Evolutionary conservation across 1,140 invertebrate species (phyloP).

Genomic region (Drosophila littoralis): DNA sequence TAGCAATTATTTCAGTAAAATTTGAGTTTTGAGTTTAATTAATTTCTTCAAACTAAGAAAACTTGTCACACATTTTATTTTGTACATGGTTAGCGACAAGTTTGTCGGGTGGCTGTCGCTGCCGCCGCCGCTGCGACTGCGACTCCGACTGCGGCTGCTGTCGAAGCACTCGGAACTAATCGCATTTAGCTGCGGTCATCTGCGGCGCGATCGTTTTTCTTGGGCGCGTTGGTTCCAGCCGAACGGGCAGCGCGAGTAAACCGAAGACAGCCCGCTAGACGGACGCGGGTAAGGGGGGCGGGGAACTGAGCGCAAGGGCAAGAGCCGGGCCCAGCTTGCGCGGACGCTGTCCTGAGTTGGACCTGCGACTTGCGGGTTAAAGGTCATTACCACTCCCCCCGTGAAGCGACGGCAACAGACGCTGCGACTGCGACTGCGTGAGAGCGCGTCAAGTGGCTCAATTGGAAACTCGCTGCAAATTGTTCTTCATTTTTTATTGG

Average conservation of each 20-base stretch:
- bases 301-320: background rate
- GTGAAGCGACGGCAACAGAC: background rate
- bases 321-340: background rate
- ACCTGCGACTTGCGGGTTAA: slow-evolving; percentile 57
- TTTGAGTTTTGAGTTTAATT: too few species aligned
- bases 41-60: too few species aligned
- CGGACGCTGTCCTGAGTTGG: slow-evolving; percentile 22
- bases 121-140: slow-evolving; percentile 18
- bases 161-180: slow-evolving; percentile 78
- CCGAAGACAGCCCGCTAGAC: slow-evolving; percentile 8
- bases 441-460: slow-evolving; percentile 78
- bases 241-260: slow-evolving; percentile 38
- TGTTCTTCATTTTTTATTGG: slow-evolving; percentile 42
- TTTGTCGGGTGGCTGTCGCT: slow-evolving; percentile 36
- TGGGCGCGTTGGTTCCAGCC: slow-evolving; percentile 68
- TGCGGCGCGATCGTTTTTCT: slow-evolving; percentile 75
- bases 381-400: slow-evolving; percentile 65
- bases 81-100: slow-evolving; percentile 11
- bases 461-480: slow-evolving; percentile 56
- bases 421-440: slow-evolving; percentile 37
- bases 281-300: background rate
- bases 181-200: slow-evolving; percentile 81
- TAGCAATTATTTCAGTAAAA: too few species aligned
- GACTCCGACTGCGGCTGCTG: slow-evolving; percentile 40
- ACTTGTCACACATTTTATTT: too few species aligned